A percentile compares a stretch with the other conserved stretches of the same genome.
phyloP scores from a whole-genome alignment of 2,797 vertebrate genomes.

The Gymnothorax reevesii region DNA sequence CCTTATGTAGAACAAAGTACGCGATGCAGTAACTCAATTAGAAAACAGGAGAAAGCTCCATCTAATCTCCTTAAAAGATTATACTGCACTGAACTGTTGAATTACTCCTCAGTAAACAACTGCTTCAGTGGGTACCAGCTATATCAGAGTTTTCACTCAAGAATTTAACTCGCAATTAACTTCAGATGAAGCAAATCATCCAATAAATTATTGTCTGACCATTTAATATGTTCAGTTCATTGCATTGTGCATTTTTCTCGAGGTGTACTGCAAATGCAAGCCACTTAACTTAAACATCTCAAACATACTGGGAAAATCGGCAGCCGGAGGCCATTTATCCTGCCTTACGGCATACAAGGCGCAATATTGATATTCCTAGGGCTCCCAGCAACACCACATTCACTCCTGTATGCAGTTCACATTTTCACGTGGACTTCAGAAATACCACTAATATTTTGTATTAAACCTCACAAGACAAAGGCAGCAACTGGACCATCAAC shows the following conservation, averaged over 20 bases:
- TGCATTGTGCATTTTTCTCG: not conserved
- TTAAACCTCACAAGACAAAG: not conserved
- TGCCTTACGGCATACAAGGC: not conserved
- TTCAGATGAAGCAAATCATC: not conserved
- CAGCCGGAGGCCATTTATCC: not conserved
- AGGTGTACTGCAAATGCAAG: not conserved
- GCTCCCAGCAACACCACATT: not conserved
- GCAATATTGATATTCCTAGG: not conserved
- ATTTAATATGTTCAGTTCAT: constrained; percentile 9
- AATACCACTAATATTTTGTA: not conserved
- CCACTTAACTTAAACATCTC: constrained; percentile 7
- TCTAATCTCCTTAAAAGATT: constrained; percentile 77
- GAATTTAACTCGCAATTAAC: not conserved
- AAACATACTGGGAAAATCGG: not conserved
- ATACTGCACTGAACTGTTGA: constrained; percentile 49
- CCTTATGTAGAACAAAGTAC: constrained; percentile 28
- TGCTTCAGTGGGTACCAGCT: constrained; percentile 29
- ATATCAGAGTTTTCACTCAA: constrained; percentile 23
- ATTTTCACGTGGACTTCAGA: not conserved
- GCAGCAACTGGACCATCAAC: not conserved
- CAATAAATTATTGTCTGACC: not conserved
- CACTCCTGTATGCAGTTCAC: not conserved
- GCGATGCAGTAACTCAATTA: constrained; percentile 53
- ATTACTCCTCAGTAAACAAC: constrained; percentile 65
- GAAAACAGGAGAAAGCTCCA: constrained; percentile 66